Evolutionary conservation across 1,140 invertebrate species (phyloP).

Genomic region (Orchestia grillus): DNA sequence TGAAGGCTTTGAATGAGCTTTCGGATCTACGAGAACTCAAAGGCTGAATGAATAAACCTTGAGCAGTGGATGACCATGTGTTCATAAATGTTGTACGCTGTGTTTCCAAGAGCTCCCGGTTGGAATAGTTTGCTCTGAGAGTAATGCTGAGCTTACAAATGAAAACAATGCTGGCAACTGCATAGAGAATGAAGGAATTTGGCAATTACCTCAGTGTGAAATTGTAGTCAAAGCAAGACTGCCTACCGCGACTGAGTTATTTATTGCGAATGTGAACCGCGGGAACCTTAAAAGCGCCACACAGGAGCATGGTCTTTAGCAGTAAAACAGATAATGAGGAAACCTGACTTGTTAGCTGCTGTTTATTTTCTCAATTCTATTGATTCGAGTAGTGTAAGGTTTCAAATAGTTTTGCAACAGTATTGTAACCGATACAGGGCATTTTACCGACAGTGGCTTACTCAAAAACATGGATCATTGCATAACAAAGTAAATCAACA

Average conservation of each 20-base stretch:
- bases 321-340: neutral
- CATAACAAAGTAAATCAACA: neutral
- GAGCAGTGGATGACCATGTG: neutral
- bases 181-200: neutral
- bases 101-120: neutral
- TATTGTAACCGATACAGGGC: neutral
- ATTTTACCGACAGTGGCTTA: neutral
- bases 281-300: neutral
- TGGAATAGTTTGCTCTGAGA: neutral
- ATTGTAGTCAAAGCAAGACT: neutral
- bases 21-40: neutral
- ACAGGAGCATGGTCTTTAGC: neutral
- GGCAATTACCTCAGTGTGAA: neutral
- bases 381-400: neutral
- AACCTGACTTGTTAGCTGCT: neutral
- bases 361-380: neutral
- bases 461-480: neutral
- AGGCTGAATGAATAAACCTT: neutral
- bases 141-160: neutral
- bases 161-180: neutral
- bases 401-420: neutral
- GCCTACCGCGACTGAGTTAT: neutral
- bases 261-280: neutral
- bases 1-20: neutral
- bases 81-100: neutral